Evolutionary conservation across 2,888 invertebrate species (phyloP).

Genomic region (Eretmocerus hayati): DNA sequence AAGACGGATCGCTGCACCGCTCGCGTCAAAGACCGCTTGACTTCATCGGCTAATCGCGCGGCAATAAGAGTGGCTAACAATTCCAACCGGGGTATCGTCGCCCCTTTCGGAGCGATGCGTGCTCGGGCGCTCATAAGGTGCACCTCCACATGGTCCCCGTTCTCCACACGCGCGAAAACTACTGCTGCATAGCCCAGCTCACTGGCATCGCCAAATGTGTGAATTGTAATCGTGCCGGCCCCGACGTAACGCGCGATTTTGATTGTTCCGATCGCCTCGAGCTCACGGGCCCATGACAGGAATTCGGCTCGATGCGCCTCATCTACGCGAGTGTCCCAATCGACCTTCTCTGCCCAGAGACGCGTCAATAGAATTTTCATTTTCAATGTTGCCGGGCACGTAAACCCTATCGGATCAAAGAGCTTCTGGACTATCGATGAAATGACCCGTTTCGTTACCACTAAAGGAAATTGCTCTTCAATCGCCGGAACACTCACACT

Average conservation of each 20-base stretch:
- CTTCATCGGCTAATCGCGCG: neutral
- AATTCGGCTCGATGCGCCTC: neutral
- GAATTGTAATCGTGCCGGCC: neutral
- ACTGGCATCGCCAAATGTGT: neutral
- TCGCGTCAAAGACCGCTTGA: neutral
- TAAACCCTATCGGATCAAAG: slow-evolving; percentile 6
- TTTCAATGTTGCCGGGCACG: neutral
- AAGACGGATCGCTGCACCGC: neutral
- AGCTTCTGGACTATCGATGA: neutral
- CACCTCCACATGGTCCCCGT: neutral
- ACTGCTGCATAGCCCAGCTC: neutral
- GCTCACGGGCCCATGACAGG: neutral
- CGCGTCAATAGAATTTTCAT: slow-evolving; percentile 2
- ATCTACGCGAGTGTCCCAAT: slow-evolving; percentile 4
- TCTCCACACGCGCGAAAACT: neutral
- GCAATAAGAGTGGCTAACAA: slow-evolving; percentile 1
- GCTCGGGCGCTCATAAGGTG: neutral
- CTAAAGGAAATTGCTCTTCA: neutral
- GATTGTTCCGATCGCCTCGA: neutral
- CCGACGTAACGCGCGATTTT: neutral
- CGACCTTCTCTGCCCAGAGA: neutral
- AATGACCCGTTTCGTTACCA: neutral
- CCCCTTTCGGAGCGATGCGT: neutral
- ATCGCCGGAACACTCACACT: neutral
- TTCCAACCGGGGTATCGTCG: slow-evolving; percentile 6